Base-by-base conservation (phyloP, 2,888 invertebrate species). In the Monoplex corrugatus region DNA sequence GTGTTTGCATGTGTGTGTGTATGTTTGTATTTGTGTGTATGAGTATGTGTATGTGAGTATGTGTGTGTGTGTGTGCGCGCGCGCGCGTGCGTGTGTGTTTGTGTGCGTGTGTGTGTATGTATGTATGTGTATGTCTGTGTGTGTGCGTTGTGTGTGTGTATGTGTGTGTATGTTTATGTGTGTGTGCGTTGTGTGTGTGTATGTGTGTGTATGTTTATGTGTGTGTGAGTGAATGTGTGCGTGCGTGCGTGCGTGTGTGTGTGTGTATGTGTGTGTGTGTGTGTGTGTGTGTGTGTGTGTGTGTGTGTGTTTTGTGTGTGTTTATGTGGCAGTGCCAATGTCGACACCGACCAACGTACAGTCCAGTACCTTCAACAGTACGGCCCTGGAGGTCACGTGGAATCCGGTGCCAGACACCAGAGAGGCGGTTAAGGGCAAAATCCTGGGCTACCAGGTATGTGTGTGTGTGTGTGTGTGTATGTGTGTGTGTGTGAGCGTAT, bases 321-420 rank as follows among this genome's bases (percentile, higher is more conserved):
- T 72, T 28, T 72, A 8, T n/a, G 72, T n/a, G 72, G 2, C 92
- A 96, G 95, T 95, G 91, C 96, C 96, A 0, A 89, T 92, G 95
- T 98, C 98, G 44, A 98, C 98, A 3, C 99, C 99, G 2, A 98
- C 98, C 93, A 97, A 97, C 95, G 98, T 98, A 0, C 96, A 97
- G 63, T 98, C 98, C 0, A 95, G 97, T 23, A 97, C 98, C 0
- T 98, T 97, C 96, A 99, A 99, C 96, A 98, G 98, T 0, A 99
- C 99, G 0, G 97, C 99, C 32, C 97, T 99, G 90, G 98, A 98
- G 94, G 98, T 99, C 0, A 98, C 98, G 8, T 99, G 99, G 99
- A 96, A 86, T 8, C 98, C 98, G 0, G 98, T 99, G 87, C 98
- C 98, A 88, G 97, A 98, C 95, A 98, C 97, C 0, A 97, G 98